These are phyloP conservation scores for Carcharodon carcharias DNA, from an alignment of 2,797 vertebrate species.

Conservation along the genomic window DNA sequence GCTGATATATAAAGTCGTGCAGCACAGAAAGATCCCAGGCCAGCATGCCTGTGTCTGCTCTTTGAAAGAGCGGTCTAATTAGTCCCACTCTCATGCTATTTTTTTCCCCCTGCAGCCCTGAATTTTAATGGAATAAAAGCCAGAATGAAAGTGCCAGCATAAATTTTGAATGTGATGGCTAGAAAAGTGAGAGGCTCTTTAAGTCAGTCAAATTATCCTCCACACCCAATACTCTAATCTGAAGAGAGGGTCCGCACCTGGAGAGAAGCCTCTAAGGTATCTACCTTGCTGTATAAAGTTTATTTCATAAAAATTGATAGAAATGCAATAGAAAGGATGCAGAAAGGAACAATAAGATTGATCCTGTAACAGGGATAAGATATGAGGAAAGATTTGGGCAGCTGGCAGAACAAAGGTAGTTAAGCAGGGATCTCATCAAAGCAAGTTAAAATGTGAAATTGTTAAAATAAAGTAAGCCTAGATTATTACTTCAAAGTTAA, in stretches of 20 bases:
- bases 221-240: too few species aligned
- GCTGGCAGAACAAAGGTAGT: neutral
- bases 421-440: neutral
- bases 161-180: neutral
- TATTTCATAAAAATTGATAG: neutral
- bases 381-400: neutral
- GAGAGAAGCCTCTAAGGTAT: neutral
- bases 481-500: neutral
- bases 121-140: neutral
- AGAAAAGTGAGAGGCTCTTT: neutral
- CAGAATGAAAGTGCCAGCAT: too few species aligned
- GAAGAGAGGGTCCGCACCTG: neutral
- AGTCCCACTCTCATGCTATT: neutral
- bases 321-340: neutral
- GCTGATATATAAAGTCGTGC: neutral
- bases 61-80: neutral
- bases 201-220: neutral
- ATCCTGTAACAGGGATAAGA: neutral
- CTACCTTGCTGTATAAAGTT: neutral
- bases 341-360: neutral
- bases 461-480: neutral
- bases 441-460: neutral
- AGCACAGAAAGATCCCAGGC: neutral
- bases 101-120: neutral
- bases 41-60: neutral